Percentiles rank a stretch among this genome's conserved stretches.
phyloP scores from a whole-genome alignment of 2,888 invertebrate genomes.

The Teinopalpus imperialis region DNA sequence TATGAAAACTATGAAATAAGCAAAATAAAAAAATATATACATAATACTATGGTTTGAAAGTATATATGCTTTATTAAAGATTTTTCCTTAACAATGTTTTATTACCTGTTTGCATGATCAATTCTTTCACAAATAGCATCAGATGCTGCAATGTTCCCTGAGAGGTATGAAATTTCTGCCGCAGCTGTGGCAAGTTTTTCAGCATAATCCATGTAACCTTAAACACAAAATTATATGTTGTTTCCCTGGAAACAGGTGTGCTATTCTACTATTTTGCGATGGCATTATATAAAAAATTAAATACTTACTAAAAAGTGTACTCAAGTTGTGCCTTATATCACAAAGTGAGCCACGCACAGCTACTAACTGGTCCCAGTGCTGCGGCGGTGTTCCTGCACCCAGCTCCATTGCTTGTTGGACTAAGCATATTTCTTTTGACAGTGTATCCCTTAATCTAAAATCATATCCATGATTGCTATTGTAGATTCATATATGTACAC shows the following conservation, averaged over 20 bases:
- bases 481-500: no score
- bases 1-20: conserved; percentile 26
- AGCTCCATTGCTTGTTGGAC: conserved; percentile 72
- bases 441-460: conserved; percentile 61
- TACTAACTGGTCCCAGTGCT: conserved; percentile 75
- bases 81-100: conserved; percentile 33
- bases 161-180: conserved; percentile 78
- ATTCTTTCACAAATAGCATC: conserved; percentile 79
- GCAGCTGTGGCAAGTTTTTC: conserved; percentile 77
- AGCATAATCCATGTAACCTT: conserved; percentile 81
- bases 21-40: conserved; percentile 29
- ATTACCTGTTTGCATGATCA: conserved; percentile 70
- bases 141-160: conserved; percentile 76
- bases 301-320: conserved; percentile 60
- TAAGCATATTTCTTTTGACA: conserved; percentile 68
- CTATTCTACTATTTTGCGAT: no score
- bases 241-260: no score
- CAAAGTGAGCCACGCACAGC: conserved; percentile 64
- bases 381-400: conserved; percentile 72
- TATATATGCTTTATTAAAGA: conserved; percentile 56
- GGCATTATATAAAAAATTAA: no score
- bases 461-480: no score
- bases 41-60: conserved; percentile 24
- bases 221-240: no score
- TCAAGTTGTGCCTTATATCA: conserved; percentile 70